Conservation (phyloP, 1,140 invertebrate species). For the Diploscapter pachys region DNA sequence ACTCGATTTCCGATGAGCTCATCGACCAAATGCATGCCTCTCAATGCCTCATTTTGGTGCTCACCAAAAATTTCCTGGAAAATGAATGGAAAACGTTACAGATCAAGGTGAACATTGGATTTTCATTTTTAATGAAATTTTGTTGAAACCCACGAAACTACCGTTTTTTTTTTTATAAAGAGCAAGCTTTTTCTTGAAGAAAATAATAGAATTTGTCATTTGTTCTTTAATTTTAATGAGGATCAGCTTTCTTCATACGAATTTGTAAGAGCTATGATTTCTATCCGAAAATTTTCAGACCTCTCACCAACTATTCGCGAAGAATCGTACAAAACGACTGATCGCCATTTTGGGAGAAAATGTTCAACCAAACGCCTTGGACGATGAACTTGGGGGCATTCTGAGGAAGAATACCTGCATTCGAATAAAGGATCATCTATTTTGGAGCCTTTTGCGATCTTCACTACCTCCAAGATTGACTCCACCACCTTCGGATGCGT, state of each 20-base stretch:
- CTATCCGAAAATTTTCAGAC: conserved; percentile 26
- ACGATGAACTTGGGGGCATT: conserved; percentile 51
- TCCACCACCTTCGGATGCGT: conserved; percentile 12
- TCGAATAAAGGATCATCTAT: conserved; percentile 31
- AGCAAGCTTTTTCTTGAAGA: neutral
- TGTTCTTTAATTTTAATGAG: no score
- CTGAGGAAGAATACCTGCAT: conserved; percentile 44
- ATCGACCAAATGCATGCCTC: conserved; percentile 41
- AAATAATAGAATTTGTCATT: no score
- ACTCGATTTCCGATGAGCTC: conserved; percentile 46
- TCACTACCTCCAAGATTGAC: conserved; percentile 30
- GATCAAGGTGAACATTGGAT: conserved; percentile 32
- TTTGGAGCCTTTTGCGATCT: conserved; percentile 38
- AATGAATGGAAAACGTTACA: conserved; percentile 52
- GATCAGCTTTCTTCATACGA: no score
- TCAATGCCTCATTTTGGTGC: conserved; percentile 44
- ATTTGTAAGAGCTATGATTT: neutral
- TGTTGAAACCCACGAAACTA: neutral
- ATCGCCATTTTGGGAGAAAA: conserved; percentile 37
- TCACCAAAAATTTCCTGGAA: conserved; percentile 48
- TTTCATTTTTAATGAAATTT: neutral
- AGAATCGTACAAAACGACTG: conserved; percentile 39
- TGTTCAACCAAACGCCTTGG: conserved; percentile 44
- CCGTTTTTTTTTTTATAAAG: neutral
- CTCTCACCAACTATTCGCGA: conserved; percentile 47